Base-by-base conservation (phyloP, 2,797 vertebrate species). In the Prionace glauca region DNA sequence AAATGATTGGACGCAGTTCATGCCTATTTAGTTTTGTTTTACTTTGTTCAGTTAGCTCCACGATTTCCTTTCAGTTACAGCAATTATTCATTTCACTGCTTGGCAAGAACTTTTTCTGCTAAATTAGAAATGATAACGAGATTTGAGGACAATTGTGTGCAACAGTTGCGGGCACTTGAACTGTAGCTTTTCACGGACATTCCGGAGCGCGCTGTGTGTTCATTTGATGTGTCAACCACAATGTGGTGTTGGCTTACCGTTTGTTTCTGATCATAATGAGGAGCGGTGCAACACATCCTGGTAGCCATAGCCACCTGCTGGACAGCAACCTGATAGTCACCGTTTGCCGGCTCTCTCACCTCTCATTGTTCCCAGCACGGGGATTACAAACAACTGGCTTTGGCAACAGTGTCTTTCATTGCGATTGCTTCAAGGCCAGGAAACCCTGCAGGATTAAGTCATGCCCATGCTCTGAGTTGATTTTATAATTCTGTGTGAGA, bases 241-340 rank as follows among this genome's bases (percentile, higher is more conserved):
- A 77, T 22, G 71, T 45, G 71, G 69, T 50, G 45, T 95, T 56
- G 93, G 50, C 26, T 95, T 95, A 77, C 93, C 71, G 0, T 29
- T 2, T 60, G 8, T 45, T 45, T 74, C 93, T 56, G 5, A 74
- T 74, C 45, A 32, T 74, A 95, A 65, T 56, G 69, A 74, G 45
- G 18, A 72, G 45, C 50, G 14, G 8, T 32, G 71, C 8, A 26
- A 1, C 1, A 8, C 71, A 32, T 45, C 71, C 93, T 95, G 93
- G 93, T 95, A 45, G 77, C 93, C 41, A 95, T 95, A 56, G 71
- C 45, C 67, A 95, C 71, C 93, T n/a, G 71, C 16, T 77, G 71
- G n/a, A 50, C 29, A n/a, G 93, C 45, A 95, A 95, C 45, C 14
- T 32, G 69, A 95, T 77, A 95, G 14, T 1, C 93, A 3, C 50